Base-by-base conservation (phyloP, 2,113 vertebrate genomes). In the Rhagologus leucostigma region DNA sequence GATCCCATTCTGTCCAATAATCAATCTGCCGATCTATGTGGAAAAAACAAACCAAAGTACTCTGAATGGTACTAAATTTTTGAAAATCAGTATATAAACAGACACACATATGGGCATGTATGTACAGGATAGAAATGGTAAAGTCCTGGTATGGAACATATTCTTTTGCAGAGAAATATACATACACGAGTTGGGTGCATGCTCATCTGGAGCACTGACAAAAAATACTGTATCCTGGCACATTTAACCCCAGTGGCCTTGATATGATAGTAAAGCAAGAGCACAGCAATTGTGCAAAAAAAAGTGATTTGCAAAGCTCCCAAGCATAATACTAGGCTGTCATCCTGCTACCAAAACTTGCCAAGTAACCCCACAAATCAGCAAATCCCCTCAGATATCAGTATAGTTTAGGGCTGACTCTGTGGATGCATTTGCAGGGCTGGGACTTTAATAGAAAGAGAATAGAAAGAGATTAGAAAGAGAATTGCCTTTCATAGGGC, bases 1-100 rank as follows among this genome's bases (percentile, higher is more conserved):
- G 91, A 99, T 98, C 92, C 99, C 99, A 22, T 99, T 99, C 98
- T 99, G 99, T 41, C 99, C 99, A 92, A 99, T 99, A 80, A 99
- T 98, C 97, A 99, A 96, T 55, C 99, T 98, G 62, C 99, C 99
- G 29, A 99, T 99, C 99, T 99, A 98, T 52, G 89, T 23, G 23
- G 73, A 39, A 49, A 69, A 78, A 80, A 44, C 41, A 74, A 94
- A n/a, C 53, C 19, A 55, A 53, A 59, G 60, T 52, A 79, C 12
- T 80, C 30, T 39, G 42, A 93, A 32, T 50, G 46, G 55, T 8
- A 42, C 52, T 35, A 26, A 20, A 47, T 42, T 84, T 89, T 73
- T 60, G 39, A 67, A 50, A 94, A 33, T 44, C 27, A 64, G 10
- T 89, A 56, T 52, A 35, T 2, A 50, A 67, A 62, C 37, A 39